Evolutionary conservation across 2,888 invertebrate species (phyloP), one percentile per base, ranked within the genome.

Genomic region (Euplagia quadripunctaria): DNA sequence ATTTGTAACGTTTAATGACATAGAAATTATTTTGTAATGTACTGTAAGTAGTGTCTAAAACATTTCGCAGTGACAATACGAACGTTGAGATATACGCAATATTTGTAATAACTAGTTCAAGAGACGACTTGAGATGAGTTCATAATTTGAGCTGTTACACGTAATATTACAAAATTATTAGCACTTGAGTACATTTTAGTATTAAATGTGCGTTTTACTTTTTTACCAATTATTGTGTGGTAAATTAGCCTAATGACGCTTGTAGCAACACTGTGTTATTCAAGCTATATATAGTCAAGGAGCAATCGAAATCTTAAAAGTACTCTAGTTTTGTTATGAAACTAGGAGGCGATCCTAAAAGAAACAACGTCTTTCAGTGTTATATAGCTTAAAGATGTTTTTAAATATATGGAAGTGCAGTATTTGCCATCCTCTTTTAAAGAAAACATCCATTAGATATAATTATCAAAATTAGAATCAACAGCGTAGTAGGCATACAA

Each of bases 1-100:
- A 74, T 52, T 74, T 64, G 74, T 71, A 71, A 74, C 67, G 46
- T 71, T 66, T 71, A 74, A 74, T 74, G 74, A 68, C 64, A 68
- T 43, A 17, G 17, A 63, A 70, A 67, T 42, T 14, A 65, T 74
- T 71, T 68, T 49, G 71, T 71, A 74, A 74, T 49, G 61, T 61
- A 16, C 55, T 63, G 16, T 65, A 64, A 64, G 70, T 61, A 42
- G 49, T 71, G 58, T 68, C 68, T 74, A 17, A 49, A 55, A 70
- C 51, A 64, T 73, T 74, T 71, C 58, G 67, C 42, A 64, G 68
- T 64, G 52, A 65, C 46, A 66, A 65, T 43, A 41, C 11, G 46
- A 43, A 63, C 12, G 12, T 43, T 46, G 43, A 61, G 12, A 61
- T 61, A 46, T 65, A 64, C 68, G 64, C 66, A 69, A 68, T 51